Base-by-base conservation (phyloP, 1,140 invertebrate genomes). In the Leptoteleia sp. region DNA sequence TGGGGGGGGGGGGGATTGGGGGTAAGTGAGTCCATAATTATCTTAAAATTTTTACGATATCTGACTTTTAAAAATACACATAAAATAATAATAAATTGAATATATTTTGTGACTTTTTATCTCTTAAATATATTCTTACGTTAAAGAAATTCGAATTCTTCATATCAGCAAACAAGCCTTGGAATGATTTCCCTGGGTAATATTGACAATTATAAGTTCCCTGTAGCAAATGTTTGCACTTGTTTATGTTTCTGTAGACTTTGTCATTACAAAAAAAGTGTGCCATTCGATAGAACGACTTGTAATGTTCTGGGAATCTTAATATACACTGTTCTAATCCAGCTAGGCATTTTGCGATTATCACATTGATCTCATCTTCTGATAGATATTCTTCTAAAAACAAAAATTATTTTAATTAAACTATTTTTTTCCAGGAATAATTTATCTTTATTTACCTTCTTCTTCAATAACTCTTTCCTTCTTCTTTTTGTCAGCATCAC, bases 141-240 rank as follows among this genome's bases (percentile, higher is more conserved):
- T 97, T 96, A 82, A 98, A 99, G 81, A 98, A 96, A 86, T 98
- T 97, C 6, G 91, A 93, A 27, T 90, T 91, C 88, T 95, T 98
- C 52, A 95, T 91, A 54, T 97, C 96, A 43, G 92, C 91, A 87
- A 98, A 98, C 1, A 99, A 89, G 9, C 96, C 96, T 75, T 92
- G 91, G 72, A 96, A 91, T 54, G 92, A 91, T 75, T 91, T 90
- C n/a, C 91, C 91, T 15, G 91, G 88, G 71, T 89, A 86, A 70
- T 84, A 89, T 57, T 91, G 91, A 29, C 92, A 93, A 59, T 89
- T 91, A 73, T 94, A 93, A 37, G 91, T 92, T 0, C 92, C 92
- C 40, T 96, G 82, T 59, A 96, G 91, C 6, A 96, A 87, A 77
- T 95, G 93, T 78, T 93, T 91, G 73, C 93, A 93, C 84, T 93